Base-by-base conservation (phyloP, 2,888 invertebrate genomes). In the Habrosyne pyritoides region DNA sequence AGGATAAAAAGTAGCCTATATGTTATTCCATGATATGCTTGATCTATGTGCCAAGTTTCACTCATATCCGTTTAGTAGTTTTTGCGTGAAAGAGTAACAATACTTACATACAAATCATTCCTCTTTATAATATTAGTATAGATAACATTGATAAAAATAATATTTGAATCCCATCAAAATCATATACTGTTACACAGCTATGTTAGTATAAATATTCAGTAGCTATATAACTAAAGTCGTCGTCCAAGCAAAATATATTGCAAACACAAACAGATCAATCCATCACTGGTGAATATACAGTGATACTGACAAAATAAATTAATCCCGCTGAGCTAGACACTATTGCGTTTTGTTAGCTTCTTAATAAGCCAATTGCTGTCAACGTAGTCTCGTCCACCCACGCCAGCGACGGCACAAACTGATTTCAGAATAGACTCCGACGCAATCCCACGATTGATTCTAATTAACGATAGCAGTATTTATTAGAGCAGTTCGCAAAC, bases 381-480 rank as follows among this genome's bases (percentile, higher is more conserved):
- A 79, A 68, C 73, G 73, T 66, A 68, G 76, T 77, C 79, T 64
- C 73, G 79, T 76, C 73, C 83, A 80, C 87, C 88, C 83, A 87
- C 87, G 75, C 73, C n/a, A 24, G 48, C 18, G 49, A 50, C 49
- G 49, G 67, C 71, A 73, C 75, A 74, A 79, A 83, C 84, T 84
- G 84, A 88, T 89, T 87, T 87, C 84, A 84, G 85, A 84, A 84
- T 83, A 83, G 84, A 82, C 82, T 81, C 78, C 73, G 74, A 82
- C 82, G 86, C 86, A 85, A 89, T 87, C 87, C 85, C 81, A 83
- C 88, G 89, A 91, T 90, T 90, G 91, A 92, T 91, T 91, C 89
- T 91, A 91, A 91, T 92, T 92, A 92, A 87, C 85, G 91, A 92
- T 91, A 92, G 80, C 83, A 84, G 82, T 91, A 91, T 91, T 91